Evolutionary conservation across 2,888 invertebrate species (phyloP), one percentile per base, ranked within the genome.

Genomic region (Crossocerus cetratus): DNA sequence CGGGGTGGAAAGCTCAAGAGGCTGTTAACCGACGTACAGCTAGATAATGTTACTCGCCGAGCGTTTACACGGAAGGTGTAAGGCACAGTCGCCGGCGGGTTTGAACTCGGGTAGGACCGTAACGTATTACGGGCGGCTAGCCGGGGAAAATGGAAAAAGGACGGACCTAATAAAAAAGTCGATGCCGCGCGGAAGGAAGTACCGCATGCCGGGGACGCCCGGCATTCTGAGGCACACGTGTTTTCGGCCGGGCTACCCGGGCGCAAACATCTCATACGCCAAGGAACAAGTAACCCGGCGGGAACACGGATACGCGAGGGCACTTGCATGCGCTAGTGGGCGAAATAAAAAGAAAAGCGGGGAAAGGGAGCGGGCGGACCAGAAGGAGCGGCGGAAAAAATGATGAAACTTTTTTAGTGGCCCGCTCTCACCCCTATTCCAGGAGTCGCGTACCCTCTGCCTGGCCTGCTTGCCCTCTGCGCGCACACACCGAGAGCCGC

Each of bases 361-460:
- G 43, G 45, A 32, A 69, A 49, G 58, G 59, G 49, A 53, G 45
- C 16, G 5, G 13, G 3, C 56, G 20, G 14, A 18, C 22, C 21
- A 32, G n/a, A n/a, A n/a, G n/a, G n/a, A 16, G 18, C 55, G 57
- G 49, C 32, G 49, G 49, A 45, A 67, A 63, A 56, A 56, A 63
- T 53, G 58, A 53, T 55, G 42, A 63, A 63, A 67, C 65, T 74
- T 80, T 72, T 74, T 76, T 57, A 74, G 67, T 54, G 63, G 61
- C 65, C 58, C 23, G n/a, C n/a, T n/a, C 59, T 44, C 32, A 32
- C 32, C 32, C 67, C 71, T 69, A 75, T 80, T 72, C 71, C 72
- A 61, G 20, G 55, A 20, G 23, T 14, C 49, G 14, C 49, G 16
- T 23, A 53, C 32, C 55, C 49, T 32, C 59, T 66, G 42, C 32